phyloP scores from a whole-genome alignment of 2,113 vertebrate species.

The Bettongia penicillata region DNA sequence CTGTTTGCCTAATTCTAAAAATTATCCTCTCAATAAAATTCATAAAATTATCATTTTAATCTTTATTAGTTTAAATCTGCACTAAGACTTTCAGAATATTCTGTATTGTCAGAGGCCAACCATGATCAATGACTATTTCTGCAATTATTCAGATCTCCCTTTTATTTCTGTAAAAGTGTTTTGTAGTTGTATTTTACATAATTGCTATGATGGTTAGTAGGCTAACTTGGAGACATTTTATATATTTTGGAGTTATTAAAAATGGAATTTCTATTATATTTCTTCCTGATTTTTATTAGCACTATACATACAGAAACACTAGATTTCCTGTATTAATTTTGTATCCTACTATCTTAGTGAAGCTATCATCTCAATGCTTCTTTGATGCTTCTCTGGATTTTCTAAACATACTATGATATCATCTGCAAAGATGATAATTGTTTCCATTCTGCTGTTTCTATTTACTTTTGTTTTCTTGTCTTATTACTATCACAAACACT shows the following conservation, averaged over 20 bases:
- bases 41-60: background rate
- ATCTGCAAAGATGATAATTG: background rate
- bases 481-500: background rate
- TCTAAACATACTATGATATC: background rate
- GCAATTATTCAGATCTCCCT: background rate
- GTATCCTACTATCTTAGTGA: background rate
- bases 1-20: no score
- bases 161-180: background rate
- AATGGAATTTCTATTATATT: background rate
- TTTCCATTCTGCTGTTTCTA: background rate
- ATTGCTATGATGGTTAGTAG: background rate
- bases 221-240: background rate
- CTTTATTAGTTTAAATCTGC: background rate
- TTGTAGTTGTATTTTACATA: background rate
- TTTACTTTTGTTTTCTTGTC: background rate
- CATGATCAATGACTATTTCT: background rate
- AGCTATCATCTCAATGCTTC: background rate
- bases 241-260: background rate
- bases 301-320: background rate
- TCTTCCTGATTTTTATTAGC: background rate
- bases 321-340: background rate
- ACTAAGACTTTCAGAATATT: background rate
- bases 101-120: background rate
- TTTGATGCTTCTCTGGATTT: background rate
- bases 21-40: background rate